Percentiles rank a stretch among this genome's conserved stretches.
phyloP scores from a whole-genome alignment of 2,888 invertebrate genomes.

The Brachycybe producta region DNA sequence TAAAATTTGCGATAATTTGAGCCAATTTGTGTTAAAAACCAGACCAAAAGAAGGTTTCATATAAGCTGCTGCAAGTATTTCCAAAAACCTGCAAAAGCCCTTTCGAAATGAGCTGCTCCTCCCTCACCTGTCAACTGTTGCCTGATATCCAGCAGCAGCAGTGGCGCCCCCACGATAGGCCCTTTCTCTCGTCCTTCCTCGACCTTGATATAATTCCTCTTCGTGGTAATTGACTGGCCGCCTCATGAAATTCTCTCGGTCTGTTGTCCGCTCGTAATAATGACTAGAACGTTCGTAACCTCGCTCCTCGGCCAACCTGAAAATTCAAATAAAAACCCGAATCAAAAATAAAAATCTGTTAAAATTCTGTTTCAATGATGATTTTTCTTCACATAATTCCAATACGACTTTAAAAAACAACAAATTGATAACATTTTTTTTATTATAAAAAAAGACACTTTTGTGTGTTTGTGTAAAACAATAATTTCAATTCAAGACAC shows the following conservation, averaged over 20 bases:
- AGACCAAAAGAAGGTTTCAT: too few species aligned
- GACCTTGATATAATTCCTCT: slow-evolving; percentile 20
- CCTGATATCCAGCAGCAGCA: slow-evolving; percentile 12
- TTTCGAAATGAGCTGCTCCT: slow-evolving; percentile 16
- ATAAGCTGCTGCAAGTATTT: too few species aligned
- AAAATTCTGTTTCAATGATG: background rate
- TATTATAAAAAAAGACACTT: too few species aligned
- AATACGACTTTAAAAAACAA: background rate
- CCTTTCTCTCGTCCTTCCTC: slow-evolving; percentile 24
- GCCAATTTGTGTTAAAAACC: too few species aligned
- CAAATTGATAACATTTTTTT: too few species aligned
- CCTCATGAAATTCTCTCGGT: slow-evolving; percentile 25
- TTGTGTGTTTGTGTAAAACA: too few species aligned
- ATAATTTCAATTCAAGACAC: too few species aligned
- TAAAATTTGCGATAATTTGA: too few species aligned
- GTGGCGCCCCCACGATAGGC: slow-evolving; percentile 17
- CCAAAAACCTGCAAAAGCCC: background rate
- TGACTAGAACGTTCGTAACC: slow-evolving; percentile 41
- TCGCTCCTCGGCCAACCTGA: slow-evolving; percentile 43
- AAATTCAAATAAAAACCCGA: slow-evolving; percentile 20
- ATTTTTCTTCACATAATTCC: background rate
- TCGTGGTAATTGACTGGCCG: slow-evolving; percentile 25
- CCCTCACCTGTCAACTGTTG: slow-evolving; percentile 6
- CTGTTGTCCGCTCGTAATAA: slow-evolving; percentile 40
- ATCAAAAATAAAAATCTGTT: background rate